Conservation (phyloP, 2,888 invertebrate species). For the Furcula furcula region DNA sequence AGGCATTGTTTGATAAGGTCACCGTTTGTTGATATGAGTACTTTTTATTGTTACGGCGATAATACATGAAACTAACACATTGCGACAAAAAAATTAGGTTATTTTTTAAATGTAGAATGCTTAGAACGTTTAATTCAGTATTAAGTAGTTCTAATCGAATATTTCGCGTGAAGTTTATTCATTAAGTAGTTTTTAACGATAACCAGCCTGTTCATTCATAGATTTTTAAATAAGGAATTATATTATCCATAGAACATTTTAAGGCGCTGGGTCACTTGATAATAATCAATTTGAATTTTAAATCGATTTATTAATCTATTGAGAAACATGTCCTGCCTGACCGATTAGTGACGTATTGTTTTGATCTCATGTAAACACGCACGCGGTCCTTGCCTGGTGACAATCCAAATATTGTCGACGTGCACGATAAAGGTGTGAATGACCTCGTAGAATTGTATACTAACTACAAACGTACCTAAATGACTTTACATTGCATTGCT, state of each 20-base stretch:
- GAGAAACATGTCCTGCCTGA: conserved; percentile 9
- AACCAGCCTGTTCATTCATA: too few species aligned
- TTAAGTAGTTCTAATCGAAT: not conserved
- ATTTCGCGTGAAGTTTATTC: not conserved
- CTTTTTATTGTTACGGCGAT: conserved; percentile 24
- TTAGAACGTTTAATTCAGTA: not conserved
- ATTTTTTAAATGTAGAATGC: not conserved
- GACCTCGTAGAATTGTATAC: conserved; percentile 53
- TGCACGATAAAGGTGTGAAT: conserved; percentile 63
- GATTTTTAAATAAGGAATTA: too few species aligned
- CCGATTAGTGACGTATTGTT: conserved; percentile 33
- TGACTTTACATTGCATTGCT: conserved; percentile 25
- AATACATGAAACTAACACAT: conserved; percentile 13
- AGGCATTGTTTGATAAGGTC: conserved; percentile 54
- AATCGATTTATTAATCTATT: not conserved
- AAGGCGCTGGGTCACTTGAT: too few species aligned
- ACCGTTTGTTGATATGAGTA: conserved; percentile 28
- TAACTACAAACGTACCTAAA: conserved; percentile 43
- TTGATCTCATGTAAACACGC: conserved; percentile 22
- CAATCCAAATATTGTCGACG: conserved; percentile 40
- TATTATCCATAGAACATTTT: too few species aligned
- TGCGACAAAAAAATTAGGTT: conserved; percentile 1
- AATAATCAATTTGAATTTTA: not conserved
- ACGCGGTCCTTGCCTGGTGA: conserved; percentile 22
- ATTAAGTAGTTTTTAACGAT: too few species aligned